Evolutionary conservation across 2,797 vertebrate species (phyloP).

Genomic region (Manis pentadactyla): DNA sequence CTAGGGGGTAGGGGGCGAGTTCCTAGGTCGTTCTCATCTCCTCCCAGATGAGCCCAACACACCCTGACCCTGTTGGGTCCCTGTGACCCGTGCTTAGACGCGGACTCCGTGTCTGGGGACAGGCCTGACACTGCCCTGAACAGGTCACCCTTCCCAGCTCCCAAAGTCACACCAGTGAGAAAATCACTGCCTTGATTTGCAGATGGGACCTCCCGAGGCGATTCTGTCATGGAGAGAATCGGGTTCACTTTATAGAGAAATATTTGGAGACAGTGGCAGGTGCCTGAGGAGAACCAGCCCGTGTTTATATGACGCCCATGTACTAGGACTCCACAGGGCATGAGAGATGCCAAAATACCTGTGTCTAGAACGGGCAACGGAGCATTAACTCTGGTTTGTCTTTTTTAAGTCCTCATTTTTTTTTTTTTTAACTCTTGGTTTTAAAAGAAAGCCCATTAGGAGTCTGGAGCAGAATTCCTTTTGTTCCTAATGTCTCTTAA

Average conservation of each 20-base stretch:
- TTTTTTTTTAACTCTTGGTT: background rate
- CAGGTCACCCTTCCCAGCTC: too few relatives aligned
- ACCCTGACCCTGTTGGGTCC: too few relatives aligned
- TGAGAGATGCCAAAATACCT: too few relatives aligned
- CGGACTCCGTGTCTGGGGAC: too few relatives aligned
- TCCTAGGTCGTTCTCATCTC: too few relatives aligned
- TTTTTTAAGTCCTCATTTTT: background rate
- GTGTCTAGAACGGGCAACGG: background rate
- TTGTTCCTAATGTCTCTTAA: background rate
- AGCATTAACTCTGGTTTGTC: background rate
- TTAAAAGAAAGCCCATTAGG: background rate
- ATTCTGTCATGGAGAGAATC: background rate
- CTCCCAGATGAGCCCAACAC: too few relatives aligned
- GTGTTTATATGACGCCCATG: rapidly evolving
- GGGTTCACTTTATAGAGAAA: background rate
- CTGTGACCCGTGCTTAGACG: too few relatives aligned
- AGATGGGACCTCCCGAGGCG: rapidly evolving
- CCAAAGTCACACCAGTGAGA: background rate
- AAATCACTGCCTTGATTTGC: rapidly evolving
- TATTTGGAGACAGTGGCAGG: background rate
- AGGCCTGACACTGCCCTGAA: too few relatives aligned
- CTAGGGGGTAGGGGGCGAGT: too few relatives aligned
- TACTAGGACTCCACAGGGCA: too few relatives aligned
- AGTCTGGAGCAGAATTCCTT: background rate
- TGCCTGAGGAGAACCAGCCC: background rate